Percentiles rank a stretch among this genome's conserved stretches.
These are phyloP conservation scores for Epinotia bilunana DNA, from an alignment of 2,888 invertebrate genomes.

Conservation along the genomic window DNA sequence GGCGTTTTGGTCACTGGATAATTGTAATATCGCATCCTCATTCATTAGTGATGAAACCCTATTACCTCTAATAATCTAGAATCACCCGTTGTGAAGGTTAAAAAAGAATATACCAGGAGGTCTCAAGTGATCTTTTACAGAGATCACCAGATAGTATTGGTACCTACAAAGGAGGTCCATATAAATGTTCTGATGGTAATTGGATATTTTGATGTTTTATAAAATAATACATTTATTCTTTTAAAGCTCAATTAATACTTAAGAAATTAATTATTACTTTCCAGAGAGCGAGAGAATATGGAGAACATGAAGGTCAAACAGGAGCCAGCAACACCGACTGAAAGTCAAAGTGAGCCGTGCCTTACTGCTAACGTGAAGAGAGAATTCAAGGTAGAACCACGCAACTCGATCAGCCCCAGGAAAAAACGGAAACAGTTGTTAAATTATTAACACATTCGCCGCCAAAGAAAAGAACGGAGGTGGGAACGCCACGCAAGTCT, in stretches of 20 bases:
- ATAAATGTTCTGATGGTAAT: no score
- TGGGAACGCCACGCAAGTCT: no score
- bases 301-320: slow-evolving; percentile 22
- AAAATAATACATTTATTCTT: not conserved
- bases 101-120: no score
- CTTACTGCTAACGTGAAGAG: not conserved
- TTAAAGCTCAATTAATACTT: not conserved
- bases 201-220: not conserved
- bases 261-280: not conserved
- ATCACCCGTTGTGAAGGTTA: no score
- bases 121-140: no score
- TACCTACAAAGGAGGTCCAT: no score
- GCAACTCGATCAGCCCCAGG: slow-evolving; percentile 38
- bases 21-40: no score
- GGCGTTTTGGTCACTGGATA: no score
- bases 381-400: slow-evolving; percentile 20
- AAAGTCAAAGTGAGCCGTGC: slow-evolving; percentile 23
- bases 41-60: no score
- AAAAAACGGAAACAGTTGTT: slow-evolving; percentile 49
- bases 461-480: no score
- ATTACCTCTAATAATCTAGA: no score
- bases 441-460: slow-evolving; percentile 46
- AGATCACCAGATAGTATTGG: no score
- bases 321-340: slow-evolving; percentile 19
- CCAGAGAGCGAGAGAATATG: slow-evolving; percentile 20